Evolutionary conservation across 2,797 vertebrate species (phyloP).

Genomic region (Halcyon chelicuti): DNA sequence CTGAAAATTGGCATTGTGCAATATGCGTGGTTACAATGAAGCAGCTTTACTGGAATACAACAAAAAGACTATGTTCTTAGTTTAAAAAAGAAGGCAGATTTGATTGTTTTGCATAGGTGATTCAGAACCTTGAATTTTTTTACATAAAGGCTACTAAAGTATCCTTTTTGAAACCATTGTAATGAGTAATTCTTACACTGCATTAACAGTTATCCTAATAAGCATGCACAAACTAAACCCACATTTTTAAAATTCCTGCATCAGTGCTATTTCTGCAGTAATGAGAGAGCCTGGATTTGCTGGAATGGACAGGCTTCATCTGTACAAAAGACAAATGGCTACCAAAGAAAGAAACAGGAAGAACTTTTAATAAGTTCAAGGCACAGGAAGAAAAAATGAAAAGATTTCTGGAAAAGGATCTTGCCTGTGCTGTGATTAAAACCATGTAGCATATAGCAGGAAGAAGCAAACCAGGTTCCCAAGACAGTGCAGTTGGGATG

Average conservation of each 20-base stretch:
- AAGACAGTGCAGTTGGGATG: background rate
- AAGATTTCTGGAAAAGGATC: background rate
- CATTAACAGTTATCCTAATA: background rate
- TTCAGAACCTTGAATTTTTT: constrained; percentile 13
- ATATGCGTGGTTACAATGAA: background rate
- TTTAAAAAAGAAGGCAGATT: background rate
- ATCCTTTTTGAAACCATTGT: constrained; percentile 14
- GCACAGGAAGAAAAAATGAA: background rate
- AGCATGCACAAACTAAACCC: background rate
- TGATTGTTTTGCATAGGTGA: constrained; percentile 14
- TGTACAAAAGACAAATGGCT: background rate
- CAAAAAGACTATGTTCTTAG: constrained; percentile 39
- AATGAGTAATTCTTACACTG: background rate
- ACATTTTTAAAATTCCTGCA: constrained; percentile 6
- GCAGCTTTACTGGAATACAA: constrained; percentile 70
- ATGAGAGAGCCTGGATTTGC: background rate
- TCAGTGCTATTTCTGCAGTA: background rate
- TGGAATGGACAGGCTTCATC: background rate
- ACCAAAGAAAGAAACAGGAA: background rate
- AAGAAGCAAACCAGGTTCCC: background rate
- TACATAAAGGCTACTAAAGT: background rate
- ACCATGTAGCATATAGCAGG: background rate
- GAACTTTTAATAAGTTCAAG: background rate
- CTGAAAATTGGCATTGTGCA: constrained; percentile 40
- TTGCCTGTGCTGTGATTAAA: background rate